phyloP scores from a whole-genome alignment of 2,113 vertebrate species.

The Chaenogobius annularis region DNA sequence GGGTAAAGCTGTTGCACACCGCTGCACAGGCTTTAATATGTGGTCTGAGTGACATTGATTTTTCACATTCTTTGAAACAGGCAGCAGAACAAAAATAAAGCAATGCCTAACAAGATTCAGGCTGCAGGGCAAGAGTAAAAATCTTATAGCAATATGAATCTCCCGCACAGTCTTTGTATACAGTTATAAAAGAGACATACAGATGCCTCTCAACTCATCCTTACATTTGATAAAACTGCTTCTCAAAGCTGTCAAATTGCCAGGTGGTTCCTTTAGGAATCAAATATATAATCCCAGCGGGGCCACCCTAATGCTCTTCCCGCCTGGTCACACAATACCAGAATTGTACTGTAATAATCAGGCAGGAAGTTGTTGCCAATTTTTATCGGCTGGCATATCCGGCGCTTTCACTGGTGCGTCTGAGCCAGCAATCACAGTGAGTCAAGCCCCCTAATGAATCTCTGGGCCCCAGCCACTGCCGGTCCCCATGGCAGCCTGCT shows the following conservation, averaged over 20 bases:
- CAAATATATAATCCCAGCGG: conserved; percentile 25
- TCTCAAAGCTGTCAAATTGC: not conserved
- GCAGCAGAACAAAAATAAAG: conserved; percentile 1
- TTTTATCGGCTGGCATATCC: conserved; percentile 40
- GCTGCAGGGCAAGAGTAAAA: not conserved
- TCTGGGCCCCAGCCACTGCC: conserved; percentile 25
- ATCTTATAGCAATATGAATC: conserved; percentile 3
- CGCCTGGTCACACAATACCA: conserved; percentile 33
- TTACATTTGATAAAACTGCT: conserved; percentile 6
- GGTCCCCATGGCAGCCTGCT: conserved; percentile 45
- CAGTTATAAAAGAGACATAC: conserved; percentile 2
- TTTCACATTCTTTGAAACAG: conserved; percentile 7
- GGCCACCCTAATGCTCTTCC: conserved; percentile 1
- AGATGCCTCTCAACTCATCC: conserved; percentile 1
- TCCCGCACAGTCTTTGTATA: not conserved
- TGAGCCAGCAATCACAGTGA: conserved; percentile 58
- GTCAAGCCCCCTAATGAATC: conserved; percentile 58
- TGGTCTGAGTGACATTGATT: conserved; percentile 14
- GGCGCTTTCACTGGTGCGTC: conserved; percentile 42
- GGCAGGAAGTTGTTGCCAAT: conserved; percentile 50
- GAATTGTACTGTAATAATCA: conserved; percentile 49
- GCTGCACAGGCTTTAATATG: conserved; percentile 7
- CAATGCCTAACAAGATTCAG: conserved; percentile 4
- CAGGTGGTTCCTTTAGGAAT: conserved; percentile 17
- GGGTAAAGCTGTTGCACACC: not conserved